Conservation (phyloP, 2,888 invertebrate species). For the Pseudanteris insignis region DNA sequence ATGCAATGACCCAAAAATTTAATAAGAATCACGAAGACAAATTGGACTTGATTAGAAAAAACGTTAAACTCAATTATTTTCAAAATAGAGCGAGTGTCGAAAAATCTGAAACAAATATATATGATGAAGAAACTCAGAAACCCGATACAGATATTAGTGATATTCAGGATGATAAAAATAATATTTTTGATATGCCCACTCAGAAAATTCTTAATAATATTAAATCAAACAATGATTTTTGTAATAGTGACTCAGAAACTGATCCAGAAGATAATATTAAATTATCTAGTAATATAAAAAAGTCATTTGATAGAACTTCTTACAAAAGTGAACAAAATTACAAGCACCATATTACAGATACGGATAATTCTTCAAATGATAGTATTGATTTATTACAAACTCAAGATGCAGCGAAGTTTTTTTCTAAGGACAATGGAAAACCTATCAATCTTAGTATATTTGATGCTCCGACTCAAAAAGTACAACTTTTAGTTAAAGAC, state of each 20-base stretch:
- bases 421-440: not conserved
- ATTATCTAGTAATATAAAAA: not conserved
- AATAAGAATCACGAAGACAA: too few species aligned
- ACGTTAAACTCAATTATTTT: too few species aligned
- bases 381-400: slow-evolving; percentile 3
- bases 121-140: slow-evolving; percentile 2
- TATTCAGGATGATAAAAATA: too few species aligned
- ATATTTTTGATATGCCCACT: too few species aligned
- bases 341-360: not conserved
- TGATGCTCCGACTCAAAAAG: slow-evolving; percentile 3
- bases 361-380: not conserved
- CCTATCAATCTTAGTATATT: not conserved
- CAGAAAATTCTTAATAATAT: not conserved
- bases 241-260: slow-evolving; percentile 7
- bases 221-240: not conserved
- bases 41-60: too few species aligned
- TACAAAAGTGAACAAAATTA: not conserved
- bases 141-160: too few species aligned
- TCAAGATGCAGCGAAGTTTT: not conserved
- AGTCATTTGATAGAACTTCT: not conserved
- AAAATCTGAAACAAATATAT: not conserved
- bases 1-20: too few species aligned
- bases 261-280: slow-evolving; percentile 1
- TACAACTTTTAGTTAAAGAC: too few species aligned
- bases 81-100: too few species aligned